phyloP scores from a whole-genome alignment of 2,888 invertebrate species.

The Mesorhabditis sp. region DNA sequence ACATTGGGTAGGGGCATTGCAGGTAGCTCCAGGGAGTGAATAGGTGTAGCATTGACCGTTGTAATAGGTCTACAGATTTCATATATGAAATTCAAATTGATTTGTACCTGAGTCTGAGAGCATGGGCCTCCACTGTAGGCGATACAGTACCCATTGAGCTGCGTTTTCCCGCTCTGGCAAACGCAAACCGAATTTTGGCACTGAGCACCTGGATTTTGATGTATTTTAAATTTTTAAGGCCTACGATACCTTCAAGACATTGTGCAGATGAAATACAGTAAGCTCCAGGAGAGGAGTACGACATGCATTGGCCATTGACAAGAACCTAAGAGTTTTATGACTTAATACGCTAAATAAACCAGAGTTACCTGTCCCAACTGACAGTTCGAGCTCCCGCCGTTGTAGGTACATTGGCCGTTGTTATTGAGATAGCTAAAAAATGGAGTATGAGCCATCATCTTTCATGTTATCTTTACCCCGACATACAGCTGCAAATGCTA shows the following conservation, averaged over 20 bases:
- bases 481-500: background rate
- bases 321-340: background rate
- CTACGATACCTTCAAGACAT: conserved; percentile 23
- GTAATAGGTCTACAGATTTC: conserved; percentile 16
- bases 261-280: conserved; percentile 22
- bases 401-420: conserved; percentile 5
- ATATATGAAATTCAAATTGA: background rate
- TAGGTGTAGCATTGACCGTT: conserved; percentile 27
- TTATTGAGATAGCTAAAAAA: background rate
- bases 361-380: background rate
- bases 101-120: conserved; percentile 10
- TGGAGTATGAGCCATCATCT: background rate
- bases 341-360: background rate
- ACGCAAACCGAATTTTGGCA: conserved; percentile 22
- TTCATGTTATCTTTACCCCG: background rate
- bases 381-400: background rate
- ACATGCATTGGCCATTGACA: conserved; percentile 24
- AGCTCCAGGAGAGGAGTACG: conserved; percentile 25
- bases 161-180: conserved; percentile 21
- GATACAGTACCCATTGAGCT: conserved; percentile 30
- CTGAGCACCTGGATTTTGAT: conserved; percentile 8
- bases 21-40: conserved; percentile 25
- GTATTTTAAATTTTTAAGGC: background rate
- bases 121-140: conserved; percentile 20
- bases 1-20: conserved; percentile 25